These are phyloP conservation scores for Epirrhoe tristata DNA, from an alignment of 2,888 invertebrate species.

Conservation along the genomic window DNA sequence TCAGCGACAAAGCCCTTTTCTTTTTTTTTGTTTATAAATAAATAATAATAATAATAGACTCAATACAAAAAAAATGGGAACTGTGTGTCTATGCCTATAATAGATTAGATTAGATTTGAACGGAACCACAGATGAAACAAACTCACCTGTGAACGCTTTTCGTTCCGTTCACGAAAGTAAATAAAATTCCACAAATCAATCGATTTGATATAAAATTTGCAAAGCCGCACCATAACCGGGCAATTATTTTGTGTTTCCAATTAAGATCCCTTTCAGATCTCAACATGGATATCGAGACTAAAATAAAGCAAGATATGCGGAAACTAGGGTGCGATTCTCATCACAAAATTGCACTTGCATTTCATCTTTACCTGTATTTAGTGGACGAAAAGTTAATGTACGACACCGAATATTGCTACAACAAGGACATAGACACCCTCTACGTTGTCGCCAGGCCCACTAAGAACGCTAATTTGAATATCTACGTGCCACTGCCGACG, in stretches of 20 bases:
- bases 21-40: too few species aligned
- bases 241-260: neutral
- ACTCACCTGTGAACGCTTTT: too few species aligned
- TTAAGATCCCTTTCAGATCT: neutral
- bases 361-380: slow-evolving; percentile 73
- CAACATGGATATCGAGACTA: slow-evolving; percentile 72
- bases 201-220: neutral
- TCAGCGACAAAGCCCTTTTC: too few species aligned
- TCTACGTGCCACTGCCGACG: slow-evolving; percentile 72
- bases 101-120: too few species aligned
- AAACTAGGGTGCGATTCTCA: slow-evolving; percentile 74
- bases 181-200: neutral
- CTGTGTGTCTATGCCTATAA: too few species aligned
- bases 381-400: slow-evolving; percentile 80
- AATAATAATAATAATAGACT: too few species aligned
- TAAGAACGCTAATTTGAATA: slow-evolving; percentile 71
- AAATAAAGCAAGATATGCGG: slow-evolving; percentile 77
- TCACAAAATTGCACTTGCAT: slow-evolving; percentile 72
- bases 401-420: slow-evolving; percentile 79
- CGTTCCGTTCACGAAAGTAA: too few species aligned
- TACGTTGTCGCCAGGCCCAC: slow-evolving; percentile 75
- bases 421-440: slow-evolving; percentile 72
- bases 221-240: neutral
- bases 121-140: too few species aligned
- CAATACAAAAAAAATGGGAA: too few species aligned